Evolutionary conservation across 1,140 invertebrate species (phyloP), one percentile per base, ranked within the genome.

Genomic region (Chionoecetes opilio): DNA sequence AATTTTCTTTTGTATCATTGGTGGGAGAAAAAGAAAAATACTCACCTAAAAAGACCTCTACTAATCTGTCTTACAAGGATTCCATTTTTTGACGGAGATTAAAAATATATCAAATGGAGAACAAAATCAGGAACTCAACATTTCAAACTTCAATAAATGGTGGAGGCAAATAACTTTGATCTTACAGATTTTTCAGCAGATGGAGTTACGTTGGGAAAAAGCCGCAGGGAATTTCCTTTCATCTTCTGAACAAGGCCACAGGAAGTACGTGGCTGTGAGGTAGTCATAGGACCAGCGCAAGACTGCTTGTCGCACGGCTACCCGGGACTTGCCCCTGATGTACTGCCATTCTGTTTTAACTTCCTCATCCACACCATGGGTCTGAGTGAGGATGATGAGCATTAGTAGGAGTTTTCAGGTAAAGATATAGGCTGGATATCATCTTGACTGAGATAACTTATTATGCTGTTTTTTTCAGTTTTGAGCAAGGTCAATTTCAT

Each of bases 251-350:
- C 97, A 26, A 98, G n/a, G 96, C 32, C 99, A 97, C 35, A 99
- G 97, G 91, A 98, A 97, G 97, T 99, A 99, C 11, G 98, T 98
- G 6, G 98, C 98, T 26, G 98, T 98, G 96, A 98, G 97, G 97
- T 98, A 98, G 97, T 99, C 98, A 96, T 98, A 98, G 92, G 97
- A 97, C 97, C 98, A 98, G 97, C 97, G 37, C 97, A 97, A 86
- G 94, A 96, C 95, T 96, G 97, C 95, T 38, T 96, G 96, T n/a
- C 95, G 53, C 88, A 96, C 96, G 29, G 95, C 88, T 21, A 93
- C 95, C 11, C 94, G 38, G n/a, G 97, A 96, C 94, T 97, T 97
- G 9, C 97, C 97, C 96, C 97, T 97, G 96, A 97, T 97, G 29
- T 97, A 97, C 3, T 98, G 97, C 97, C 98, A 97, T 95, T 98